phyloP scores from a whole-genome alignment of 2,888 invertebrate genomes.

The Ceramica pisi region DNA sequence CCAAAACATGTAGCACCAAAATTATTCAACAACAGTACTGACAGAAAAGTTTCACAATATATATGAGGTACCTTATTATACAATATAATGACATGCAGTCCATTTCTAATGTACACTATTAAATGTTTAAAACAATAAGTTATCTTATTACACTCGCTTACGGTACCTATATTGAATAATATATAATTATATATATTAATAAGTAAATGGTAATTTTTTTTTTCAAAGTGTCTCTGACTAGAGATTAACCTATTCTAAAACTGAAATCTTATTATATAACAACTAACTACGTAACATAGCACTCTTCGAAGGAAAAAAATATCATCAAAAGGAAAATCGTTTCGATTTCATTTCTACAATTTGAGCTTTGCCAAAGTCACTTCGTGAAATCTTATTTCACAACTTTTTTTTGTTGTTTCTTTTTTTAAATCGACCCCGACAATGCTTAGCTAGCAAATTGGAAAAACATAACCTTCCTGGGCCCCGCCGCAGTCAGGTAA shows the following conservation, averaged over 20 bases:
- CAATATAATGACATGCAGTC: constrained; percentile 81
- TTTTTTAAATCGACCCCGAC: constrained; percentile 48
- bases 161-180: constrained; percentile 83
- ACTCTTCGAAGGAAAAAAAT: constrained; percentile 85
- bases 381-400: constrained; percentile 89
- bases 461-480: constrained; percentile 11
- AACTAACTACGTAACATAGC: constrained; percentile 87
- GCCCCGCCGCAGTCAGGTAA: background rate
- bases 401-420: constrained; percentile 50
- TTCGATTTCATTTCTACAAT: constrained; percentile 76
- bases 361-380: constrained; percentile 89
- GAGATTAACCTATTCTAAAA: constrained; percentile 88
- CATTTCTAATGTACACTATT: constrained; percentile 79
- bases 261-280: constrained; percentile 81
- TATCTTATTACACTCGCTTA: constrained; percentile 85
- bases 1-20: constrained; percentile 90
- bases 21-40: constrained; percentile 83
- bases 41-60: constrained; percentile 88
- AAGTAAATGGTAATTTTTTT: constrained; percentile 89
- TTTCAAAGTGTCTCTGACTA: constrained; percentile 90
- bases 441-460: constrained; percentile 46
- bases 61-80: constrained; percentile 69
- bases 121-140: constrained; percentile 84
- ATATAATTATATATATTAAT: constrained; percentile 86
- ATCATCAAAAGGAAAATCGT: constrained; percentile 74